Percentiles rank a stretch among this genome's conserved stretches.
phyloP scores from a whole-genome alignment of 2,113 vertebrate genomes.

The Campylorhamphus procurvoides region DNA sequence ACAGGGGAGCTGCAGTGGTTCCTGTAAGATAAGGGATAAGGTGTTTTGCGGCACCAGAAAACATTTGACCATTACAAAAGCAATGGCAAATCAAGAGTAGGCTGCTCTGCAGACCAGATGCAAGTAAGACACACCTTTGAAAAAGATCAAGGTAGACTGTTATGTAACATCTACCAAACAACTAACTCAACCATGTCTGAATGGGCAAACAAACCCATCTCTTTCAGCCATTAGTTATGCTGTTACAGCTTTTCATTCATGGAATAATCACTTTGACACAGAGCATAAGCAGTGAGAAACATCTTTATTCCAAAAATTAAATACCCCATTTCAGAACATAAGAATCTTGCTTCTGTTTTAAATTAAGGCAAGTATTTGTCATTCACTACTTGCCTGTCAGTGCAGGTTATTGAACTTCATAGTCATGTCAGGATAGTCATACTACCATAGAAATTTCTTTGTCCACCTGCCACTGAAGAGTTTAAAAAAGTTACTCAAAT shows the following conservation, averaged over 20 bases:
- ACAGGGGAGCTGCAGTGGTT: not conserved
- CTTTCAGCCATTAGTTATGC: not conserved
- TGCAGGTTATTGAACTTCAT: not conserved
- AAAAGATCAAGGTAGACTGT: not conserved
- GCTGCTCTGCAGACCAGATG: not conserved
- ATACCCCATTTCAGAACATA: not conserved
- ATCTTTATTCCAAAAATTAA: conserved; percentile 71
- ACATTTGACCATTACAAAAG: not conserved
- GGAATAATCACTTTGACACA: not conserved
- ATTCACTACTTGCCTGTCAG: not conserved
- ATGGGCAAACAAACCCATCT: not conserved
- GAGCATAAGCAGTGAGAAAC: conserved; percentile 35
- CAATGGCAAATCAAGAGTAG: not conserved
- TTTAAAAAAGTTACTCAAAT: not conserved
- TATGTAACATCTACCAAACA: not conserved
- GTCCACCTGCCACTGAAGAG: not conserved
- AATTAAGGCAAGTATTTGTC: not conserved
- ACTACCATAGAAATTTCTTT: not conserved
- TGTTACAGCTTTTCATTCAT: not conserved
- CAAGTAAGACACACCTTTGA: not conserved
- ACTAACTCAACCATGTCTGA: not conserved
- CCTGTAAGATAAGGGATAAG: not conserved
- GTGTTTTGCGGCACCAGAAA: not conserved
- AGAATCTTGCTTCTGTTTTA: not conserved
- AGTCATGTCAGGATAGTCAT: not conserved